phyloP scores from a whole-genome alignment of 2,797 vertebrate genomes.

The Scolopax bukidnonensis region DNA sequence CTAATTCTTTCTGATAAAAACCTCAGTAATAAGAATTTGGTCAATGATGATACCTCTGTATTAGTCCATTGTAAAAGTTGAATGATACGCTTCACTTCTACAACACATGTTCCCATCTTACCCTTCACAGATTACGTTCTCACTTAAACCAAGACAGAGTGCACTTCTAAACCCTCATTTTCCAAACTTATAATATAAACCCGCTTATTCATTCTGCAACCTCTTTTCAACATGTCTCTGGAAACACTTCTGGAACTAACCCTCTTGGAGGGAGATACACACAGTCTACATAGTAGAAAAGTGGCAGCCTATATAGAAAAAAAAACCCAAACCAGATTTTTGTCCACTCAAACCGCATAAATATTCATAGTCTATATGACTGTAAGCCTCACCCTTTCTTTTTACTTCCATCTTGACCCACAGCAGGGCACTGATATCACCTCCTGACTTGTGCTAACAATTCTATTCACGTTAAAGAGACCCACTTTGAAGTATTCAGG shows the following conservation, averaged over 20 bases:
- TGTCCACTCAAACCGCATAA: background rate
- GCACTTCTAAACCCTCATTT: background rate
- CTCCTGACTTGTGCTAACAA: background rate
- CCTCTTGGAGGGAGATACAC: background rate
- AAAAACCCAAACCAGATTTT: background rate
- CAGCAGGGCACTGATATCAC: background rate
- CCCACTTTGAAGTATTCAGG: background rate
- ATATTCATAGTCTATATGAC: background rate
- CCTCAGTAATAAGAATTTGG: background rate
- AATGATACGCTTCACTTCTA: background rate
- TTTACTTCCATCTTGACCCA: background rate
- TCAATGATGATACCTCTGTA: background rate
- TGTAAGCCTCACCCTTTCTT: background rate
- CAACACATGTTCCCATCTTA: background rate
- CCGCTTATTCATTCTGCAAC: background rate
- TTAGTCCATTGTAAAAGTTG: background rate
- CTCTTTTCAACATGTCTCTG: background rate
- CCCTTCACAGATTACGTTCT: background rate
- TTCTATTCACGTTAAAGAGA: background rate
- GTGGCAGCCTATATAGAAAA: background rate
- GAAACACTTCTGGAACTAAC: background rate
- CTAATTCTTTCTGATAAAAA: background rate
- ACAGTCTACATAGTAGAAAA: background rate
- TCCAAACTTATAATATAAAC: background rate
- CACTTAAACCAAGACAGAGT: background rate